Evolutionary conservation across 2,797 vertebrate genomes (phyloP), one percentile per base, ranked within the genome.

Genomic region (Cuniculus paca): DNA sequence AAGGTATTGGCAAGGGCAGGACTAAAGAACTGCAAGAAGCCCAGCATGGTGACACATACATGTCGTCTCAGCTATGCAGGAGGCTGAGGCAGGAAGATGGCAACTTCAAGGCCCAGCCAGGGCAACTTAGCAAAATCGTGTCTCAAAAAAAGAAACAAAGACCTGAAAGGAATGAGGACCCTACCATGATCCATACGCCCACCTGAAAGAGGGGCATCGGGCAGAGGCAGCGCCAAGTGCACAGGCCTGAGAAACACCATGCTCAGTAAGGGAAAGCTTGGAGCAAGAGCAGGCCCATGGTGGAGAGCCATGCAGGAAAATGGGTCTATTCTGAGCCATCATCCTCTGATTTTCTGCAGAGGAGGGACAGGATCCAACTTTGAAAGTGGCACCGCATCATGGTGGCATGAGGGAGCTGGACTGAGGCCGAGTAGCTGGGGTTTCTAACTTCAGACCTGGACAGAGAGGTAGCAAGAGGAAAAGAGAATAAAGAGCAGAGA

Each of bases 241-340:
- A 81, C 54, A 36, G 42, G 8, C 61, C 72, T 7, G 17, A 82
- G 72, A 63, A 36, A 31, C 8, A 28, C 20, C 45, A 22, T 16
- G 1, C 0, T 9, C 10, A 6, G 7, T 58, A 5, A 42, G 11
- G 1, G 20, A 36, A 36, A 63, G 7, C 22, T 26, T 48, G 2
- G 13, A 28, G 2, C 34, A 24, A 85, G 16, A 20, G 45, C 22
- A 90, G 42, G 20, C 19, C 74, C 80, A 58, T 58, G 19, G 5
- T 0, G 8, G 39, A 58, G 3, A n/a, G 2, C 36, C 54, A 34
- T 14, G 6, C 16, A 84, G 13, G 22, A 80, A 72, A n/a, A 60
- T 0, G 8, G 4, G 1, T 22, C 7, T 3, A n/a, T 12, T 9
- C 16, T 75, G 17, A 10, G 26, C 7, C 36, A 39, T 52, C 34